A percentile compares a stretch with the other conserved stretches of the same genome.
Evolutionary conservation across 2,797 vertebrate genomes (phyloP).

Genomic region (Capromys pilorides): DNA sequence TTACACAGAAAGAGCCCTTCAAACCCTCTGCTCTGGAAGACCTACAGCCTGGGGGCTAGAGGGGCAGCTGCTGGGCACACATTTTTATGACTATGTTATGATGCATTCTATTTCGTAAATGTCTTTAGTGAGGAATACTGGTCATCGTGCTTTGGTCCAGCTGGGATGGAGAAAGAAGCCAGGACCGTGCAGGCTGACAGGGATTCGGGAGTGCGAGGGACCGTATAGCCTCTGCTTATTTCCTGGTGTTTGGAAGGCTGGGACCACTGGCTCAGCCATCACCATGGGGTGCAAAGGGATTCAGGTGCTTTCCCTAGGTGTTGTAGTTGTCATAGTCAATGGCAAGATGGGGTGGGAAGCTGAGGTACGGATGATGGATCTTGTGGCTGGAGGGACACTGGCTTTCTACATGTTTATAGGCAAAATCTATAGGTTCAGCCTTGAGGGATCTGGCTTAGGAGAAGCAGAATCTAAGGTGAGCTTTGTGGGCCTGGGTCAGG

Average conservation of each 20-base stretch:
- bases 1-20: neutral
- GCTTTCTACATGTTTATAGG: neutral
- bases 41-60: neutral
- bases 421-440: neutral
- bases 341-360: neutral
- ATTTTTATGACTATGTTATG: neutral
- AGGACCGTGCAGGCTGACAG: rapidly evolving
- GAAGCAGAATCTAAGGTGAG: neutral
- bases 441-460: neutral
- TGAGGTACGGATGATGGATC: neutral
- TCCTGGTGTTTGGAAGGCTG: neutral
- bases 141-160: neutral
- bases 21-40: neutral
- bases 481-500: neutral
- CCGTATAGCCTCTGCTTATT: neutral
- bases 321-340: neutral
- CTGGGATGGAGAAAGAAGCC: neutral
- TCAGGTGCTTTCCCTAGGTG: neutral
- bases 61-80: neutral
- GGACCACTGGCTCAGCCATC: neutral
- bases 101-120: neutral
- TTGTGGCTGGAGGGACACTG: neutral
- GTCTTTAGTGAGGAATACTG: neutral
- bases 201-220: neutral
- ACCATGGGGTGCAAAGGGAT: neutral